Evolutionary conservation across 2,113 vertebrate species (phyloP), one percentile per base, ranked within the genome.

Genomic region (Galeopterus variegatus): DNA sequence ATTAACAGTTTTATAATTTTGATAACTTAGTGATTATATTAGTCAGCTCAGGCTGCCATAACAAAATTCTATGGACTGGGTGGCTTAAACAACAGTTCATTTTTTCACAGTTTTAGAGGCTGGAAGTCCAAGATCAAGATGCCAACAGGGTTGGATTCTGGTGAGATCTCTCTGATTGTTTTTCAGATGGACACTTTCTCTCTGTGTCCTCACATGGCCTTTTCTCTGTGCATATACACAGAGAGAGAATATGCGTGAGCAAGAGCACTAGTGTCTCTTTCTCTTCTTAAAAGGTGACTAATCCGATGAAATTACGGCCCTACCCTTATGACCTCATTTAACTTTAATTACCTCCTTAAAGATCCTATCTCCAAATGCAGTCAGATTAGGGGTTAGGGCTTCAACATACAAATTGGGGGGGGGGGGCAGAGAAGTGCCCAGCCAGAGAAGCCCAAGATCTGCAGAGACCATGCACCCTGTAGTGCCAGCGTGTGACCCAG

Each of bases 121-220:
- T n/a, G 13, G 9, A 62, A 73, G 3, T 21, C n/a, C 45, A 64
- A 41, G 56, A 33, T 24, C 28, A 92, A 11, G 28, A 56, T 73
- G 45, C 18, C 58, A 86, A 4, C 7, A 62, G 54, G 62, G 26
- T 8, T 83, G 18, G 33, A 24, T 72, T 64, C 52, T 64, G 41
- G 54, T 45, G 56, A 72, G 64, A 23, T 5, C 8, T 82, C 24
- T 14, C 52, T 86, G 54, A 24, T 52, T 24, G 31, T 14, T 6
- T 9, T 58, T 12, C 4, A 48, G 69, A 31, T 5, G 8, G n/a
- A 0, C 0, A 0, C 17, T 15, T 56, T 65, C 28, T 28, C 3
- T 26, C 21, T 17, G 23, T 50, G 11, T 48, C 82, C 14, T 56
- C 60, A 26, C 11, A 13, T 10, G 4, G n/a, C 54, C 62, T 91